Base-by-base conservation (phyloP, 2,888 invertebrate genomes). In the Kuschelorhynchus macadamiae region DNA sequence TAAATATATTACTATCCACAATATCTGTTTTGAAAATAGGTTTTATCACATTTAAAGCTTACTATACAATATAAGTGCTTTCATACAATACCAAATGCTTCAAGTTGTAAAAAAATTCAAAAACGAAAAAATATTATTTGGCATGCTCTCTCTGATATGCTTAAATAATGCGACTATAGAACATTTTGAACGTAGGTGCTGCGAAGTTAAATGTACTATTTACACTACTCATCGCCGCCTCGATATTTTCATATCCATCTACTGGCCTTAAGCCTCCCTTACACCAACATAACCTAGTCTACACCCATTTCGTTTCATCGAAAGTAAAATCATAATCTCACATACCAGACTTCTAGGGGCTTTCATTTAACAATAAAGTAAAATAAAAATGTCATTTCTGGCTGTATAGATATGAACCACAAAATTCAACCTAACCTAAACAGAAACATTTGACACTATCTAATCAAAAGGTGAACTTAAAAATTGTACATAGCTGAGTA, bases 141-240 rank as follows among this genome's bases (percentile, higher is more conserved):
- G 36, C 36, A 36, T 36, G 36, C 36, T 36, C 12, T n/a, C n/a
- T 36, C 12, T 12, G 36, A 36, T 8, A 36, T 36, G 12, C 70
- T 72, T 72, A 71, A 71, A 71, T 71, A 74, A 74, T 72, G 73
- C 74, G 77, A 77, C 77, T 79, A 79, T 25, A 55, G 42, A 36
- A n/a, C 25, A 42, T 42, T 12, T 41, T 11, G 17, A 50, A 50
- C 36, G 3, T 36, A 25, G 18, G 49, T 49, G 41, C 36, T 60
- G 36, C 42, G 36, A 17, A 62, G 25, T 47, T 14, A 33, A 36
- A 46, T 14, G 18, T 25, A 49, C 60, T 74, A 81, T 81, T 74
- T 81, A 81, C 81, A 81, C 80, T 80, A 80, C 78, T 76, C 76
- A 78, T 75, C 76, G 73, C 74, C 76, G 73, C 73, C 72, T 61